Percentiles rank a stretch among this genome's conserved stretches.
Conservation (phyloP, 2,888 invertebrate species). For the Nemurella pictetii region DNA sequence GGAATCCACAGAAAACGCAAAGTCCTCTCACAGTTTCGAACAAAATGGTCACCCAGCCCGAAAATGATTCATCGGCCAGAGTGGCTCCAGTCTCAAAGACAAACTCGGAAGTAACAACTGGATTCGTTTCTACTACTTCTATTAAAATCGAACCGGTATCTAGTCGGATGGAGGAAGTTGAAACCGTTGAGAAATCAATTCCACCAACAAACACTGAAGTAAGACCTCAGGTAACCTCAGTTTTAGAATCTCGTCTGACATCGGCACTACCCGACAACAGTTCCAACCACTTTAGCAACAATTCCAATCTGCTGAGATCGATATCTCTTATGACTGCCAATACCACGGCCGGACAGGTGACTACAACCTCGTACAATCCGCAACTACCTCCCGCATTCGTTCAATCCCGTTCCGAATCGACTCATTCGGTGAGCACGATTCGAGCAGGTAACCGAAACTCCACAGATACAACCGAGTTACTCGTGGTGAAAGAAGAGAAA, state of each 20-base stretch:
- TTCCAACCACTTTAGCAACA: not conserved
- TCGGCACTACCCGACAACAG: conserved; percentile 4
- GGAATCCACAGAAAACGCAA: not conserved
- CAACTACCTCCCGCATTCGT: not conserved
- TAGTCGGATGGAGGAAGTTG: not conserved
- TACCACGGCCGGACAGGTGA: not conserved
- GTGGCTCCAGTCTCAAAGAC: not conserved
- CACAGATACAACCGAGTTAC: not conserved
- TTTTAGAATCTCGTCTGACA: conserved; percentile 23
- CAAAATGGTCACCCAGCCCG: not conserved
- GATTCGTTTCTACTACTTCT: not conserved
- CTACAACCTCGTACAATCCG: not conserved
- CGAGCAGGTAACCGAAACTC: not conserved
- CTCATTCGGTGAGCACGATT: not conserved
- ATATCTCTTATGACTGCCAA: not conserved
- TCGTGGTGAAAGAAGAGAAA: conserved; percentile 14
- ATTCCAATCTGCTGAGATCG: not conserved
- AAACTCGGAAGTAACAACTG: not conserved
- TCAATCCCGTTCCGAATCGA: not conserved
- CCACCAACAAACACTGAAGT: not conserved
- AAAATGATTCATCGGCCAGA: not conserved
- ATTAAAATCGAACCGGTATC: not conserved
- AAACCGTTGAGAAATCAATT: not conserved
- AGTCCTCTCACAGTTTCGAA: not conserved
- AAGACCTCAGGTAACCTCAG: not conserved